Percentiles rank a stretch among this genome's conserved stretches.
Conservation (phyloP, 1,140 invertebrate genomes). For the Drosophila funebris region DNA sequence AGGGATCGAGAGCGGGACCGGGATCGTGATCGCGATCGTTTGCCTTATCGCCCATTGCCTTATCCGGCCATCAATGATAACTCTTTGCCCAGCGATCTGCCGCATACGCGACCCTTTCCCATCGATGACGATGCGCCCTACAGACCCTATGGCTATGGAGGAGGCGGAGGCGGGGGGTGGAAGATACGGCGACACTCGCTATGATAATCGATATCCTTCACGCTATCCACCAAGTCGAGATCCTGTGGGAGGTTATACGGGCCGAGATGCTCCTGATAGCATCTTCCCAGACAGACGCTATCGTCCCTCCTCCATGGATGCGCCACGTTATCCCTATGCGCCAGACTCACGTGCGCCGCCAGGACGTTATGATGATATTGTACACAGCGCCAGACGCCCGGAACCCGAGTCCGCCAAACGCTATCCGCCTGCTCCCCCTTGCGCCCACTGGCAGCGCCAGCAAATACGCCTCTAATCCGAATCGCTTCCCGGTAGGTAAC, state of each 20-base stretch:
- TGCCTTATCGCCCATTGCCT: slow-evolving; percentile 81
- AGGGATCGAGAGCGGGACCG: slow-evolving; percentile 80
- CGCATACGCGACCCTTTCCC: slow-evolving; percentile 74
- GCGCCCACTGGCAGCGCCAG: slow-evolving; percentile 69
- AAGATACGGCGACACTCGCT: slow-evolving; percentile 74
- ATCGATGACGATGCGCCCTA: slow-evolving; percentile 70
- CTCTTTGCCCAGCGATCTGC: slow-evolving; percentile 66
- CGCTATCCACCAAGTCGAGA: slow-evolving; percentile 74
- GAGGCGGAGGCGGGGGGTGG: slow-evolving; percentile 47
- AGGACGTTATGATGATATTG: slow-evolving; percentile 75
- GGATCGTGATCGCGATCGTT: slow-evolving; percentile 77
- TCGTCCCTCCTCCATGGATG: slow-evolving; percentile 70
- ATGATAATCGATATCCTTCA: slow-evolving; percentile 70
- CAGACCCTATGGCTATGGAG: slow-evolving; percentile 66
- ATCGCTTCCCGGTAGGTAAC: slow-evolving; percentile 82
- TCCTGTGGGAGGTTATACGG: slow-evolving; percentile 70
- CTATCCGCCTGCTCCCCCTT: slow-evolving; percentile 76
- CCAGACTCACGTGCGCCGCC: slow-evolving; percentile 61
- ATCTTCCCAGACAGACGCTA: slow-evolving; percentile 79
- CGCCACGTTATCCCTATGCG: slow-evolving; percentile 58
- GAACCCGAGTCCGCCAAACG: slow-evolving; percentile 79
- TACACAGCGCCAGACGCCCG: slow-evolving; percentile 68
- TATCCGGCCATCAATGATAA: slow-evolving; percentile 77
- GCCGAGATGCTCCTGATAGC: slow-evolving; percentile 76
- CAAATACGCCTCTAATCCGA: slow-evolving; percentile 78